Base-by-base conservation (phyloP, 2,888 invertebrate species). In the Marronus borbonicus region DNA sequence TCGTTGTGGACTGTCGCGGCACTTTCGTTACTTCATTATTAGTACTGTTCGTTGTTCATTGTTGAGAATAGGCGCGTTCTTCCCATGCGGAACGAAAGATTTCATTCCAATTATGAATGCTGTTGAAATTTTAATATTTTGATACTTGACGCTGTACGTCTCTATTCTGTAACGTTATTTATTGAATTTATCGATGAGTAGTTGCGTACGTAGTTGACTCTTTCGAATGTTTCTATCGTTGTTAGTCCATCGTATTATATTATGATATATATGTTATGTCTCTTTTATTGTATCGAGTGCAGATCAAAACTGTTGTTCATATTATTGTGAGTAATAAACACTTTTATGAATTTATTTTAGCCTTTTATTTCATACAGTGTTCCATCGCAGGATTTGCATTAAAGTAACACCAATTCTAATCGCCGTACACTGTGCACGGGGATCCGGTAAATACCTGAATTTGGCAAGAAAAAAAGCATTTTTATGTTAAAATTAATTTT, bases 291-390 rank as follows among this genome's bases (percentile, higher is more conserved):
- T 76, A 60, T n/a, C 69, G 82, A 82, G 82, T 82, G 82, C 82
- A 82, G 82, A 81, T 81, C 49, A 80, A 78, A 81, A 83, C 83
- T 83, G 83, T 83, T 84, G 84, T 81, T 84, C 80, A 81, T 82
- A 81, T 80, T 82, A 82, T 81, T 83, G 82, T 83, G 83, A 84
- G 81, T 84, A 84, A 84, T 84, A 84, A 84, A 84, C 84, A 84
- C 83, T 83, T 82, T 84, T 82, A 83, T 83, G 83, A 83, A 83
- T 81, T 84, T 80, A 82, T 65, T 20, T 12, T 52, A 12, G 20
- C 64, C 44, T 80, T 44, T 76, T 64, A 75, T 60, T 75, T 62
- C 60, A 66, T 17, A 1, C 24, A 2, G 24, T 24, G 24, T 2
- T 2, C 0, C 24, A 24, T 24, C 24, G 24, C 2, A 2, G 24